Evolutionary conservation across 2,113 vertebrate species (phyloP).

Genomic region (Antigone vipio): DNA sequence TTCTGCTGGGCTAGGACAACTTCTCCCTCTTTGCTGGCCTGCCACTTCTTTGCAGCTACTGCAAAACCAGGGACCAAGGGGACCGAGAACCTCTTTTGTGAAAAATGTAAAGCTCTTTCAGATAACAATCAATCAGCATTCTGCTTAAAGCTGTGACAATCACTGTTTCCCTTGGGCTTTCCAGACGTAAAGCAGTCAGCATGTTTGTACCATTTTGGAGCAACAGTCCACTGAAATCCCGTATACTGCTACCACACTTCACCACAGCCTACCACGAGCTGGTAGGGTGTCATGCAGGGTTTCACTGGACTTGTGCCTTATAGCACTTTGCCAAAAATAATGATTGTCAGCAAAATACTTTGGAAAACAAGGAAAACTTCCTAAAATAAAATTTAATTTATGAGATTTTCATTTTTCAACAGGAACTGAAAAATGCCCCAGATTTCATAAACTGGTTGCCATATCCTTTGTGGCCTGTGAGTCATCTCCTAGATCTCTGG

Average conservation of each 20-base stretch:
- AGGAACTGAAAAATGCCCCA: neutral
- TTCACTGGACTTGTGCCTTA: neutral
- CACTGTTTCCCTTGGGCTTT: neutral
- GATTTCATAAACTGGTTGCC: constrained; percentile 19
- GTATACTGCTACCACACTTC: neutral
- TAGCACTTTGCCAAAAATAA: neutral
- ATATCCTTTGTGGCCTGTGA: neutral
- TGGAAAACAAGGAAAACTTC: neutral
- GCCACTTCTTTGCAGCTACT: neutral
- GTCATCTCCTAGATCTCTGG: neutral
- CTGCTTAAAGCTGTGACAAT: neutral
- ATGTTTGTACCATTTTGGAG: neutral
- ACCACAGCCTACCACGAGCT: neutral
- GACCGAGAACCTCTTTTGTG: neutral
- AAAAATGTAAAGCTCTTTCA: neutral
- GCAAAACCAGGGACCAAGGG: neutral
- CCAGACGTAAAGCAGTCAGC: neutral
- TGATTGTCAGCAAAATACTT: neutral
- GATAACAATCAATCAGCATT: neutral
- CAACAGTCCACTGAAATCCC: neutral
- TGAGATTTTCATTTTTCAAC: neutral
- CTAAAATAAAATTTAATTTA: neutral
- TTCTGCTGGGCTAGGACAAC: neutral
- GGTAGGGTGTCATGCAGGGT: neutral
- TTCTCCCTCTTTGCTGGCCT: neutral